Evolutionary conservation across 2,888 invertebrate species (phyloP), one percentile per base, ranked within the genome.

Genomic region (Frankliniella intonsa): DNA sequence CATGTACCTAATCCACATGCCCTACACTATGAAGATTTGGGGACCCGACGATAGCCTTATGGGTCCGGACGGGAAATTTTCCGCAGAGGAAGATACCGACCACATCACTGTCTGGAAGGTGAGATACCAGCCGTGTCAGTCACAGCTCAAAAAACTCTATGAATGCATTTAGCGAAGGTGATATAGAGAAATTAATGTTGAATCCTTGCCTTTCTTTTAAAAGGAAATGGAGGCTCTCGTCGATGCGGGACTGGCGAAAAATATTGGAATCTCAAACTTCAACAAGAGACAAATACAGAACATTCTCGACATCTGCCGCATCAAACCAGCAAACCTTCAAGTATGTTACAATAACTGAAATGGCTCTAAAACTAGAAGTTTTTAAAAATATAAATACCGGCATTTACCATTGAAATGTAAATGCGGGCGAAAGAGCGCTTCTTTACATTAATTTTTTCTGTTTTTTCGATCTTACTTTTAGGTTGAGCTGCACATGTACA

Each of bases 1-100:
- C 88, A 87, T 97, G 83, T 96, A 94, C 88, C 89, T 96, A 62
- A 88, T 96, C 84, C 97, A 97, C 86, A 90, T 91, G 2, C 96
- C 96, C 55, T 55, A 3, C 38, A 38, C 2, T 38, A 5, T 38
- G 5, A 38, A 38, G 38, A 5, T 38, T 38, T 38, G 38, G 38
- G 38, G 38, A 5, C 38, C 38, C 38, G 38, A 38, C 5, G 38
- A 38, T 3, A 38, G 38, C 38, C 2, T 5, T 3, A 3, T 38
- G 5, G 5, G 38, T 38, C 38, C 38, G 5, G 38, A 38, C 3
- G 38, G 38, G 3, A 12, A 55, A 17, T 5, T 55, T 17, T 2
- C 2, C 14, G 14, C 9, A 2, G 17, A 55, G 55, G 17, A 55
- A 14, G 55, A 14, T 17, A 94, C 94, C 0, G 92, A 96, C 88